Base-by-base conservation (phyloP, 2,797 vertebrate species). In the Falco berigora region DNA sequence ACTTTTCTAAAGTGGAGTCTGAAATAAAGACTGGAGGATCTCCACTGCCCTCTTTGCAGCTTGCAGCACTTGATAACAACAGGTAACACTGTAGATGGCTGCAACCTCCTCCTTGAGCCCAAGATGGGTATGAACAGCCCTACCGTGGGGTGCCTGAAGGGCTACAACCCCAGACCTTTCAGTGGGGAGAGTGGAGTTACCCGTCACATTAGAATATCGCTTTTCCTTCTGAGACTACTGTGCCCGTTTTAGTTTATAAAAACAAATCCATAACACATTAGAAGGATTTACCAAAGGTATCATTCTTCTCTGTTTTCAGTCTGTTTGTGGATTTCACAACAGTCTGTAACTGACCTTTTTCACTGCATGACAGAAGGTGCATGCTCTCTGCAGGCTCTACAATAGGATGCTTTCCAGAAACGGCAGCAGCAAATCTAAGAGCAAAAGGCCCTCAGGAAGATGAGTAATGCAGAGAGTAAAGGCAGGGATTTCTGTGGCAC, bases 401-500 rank as follows among this genome's bases (percentile, higher is more conserved):
- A 28, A 46, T 6, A 87, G 49, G 75, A 83, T 1, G 2, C 75
- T 49, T 78, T 93, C 88, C 90, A 93, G 94, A 96, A 96, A 83
- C 71, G 80, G 77, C 83, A 90, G 86, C 80, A 96, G 68, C 69
- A 95, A 83, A 87, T 59, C 50, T 32, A 53, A 72, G 42, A 87
- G 67, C 75, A 79, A 74, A 95, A 80, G 58, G 75, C 81, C 53
- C 93, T 93, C 34, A 59, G 78, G 90, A 96, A 92, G 84, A 92
- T 86, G 90, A 91, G 69, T 84, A 94, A 96, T 66, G 38, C 67
- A 80, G 80, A 89, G 59, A 90, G 74, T 44, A 77, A 88, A 90
- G 71, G 40, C 59, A 94, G 58, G 58, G 64, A 94, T 71, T 91
- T 91, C 67, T 34, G 14, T 82, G 86, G 94, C 92, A 82, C 3